These are phyloP conservation scores for Plebejus anna DNA, from an alignment of 2,888 invertebrate genomes.

Conservation along the genomic window DNA sequence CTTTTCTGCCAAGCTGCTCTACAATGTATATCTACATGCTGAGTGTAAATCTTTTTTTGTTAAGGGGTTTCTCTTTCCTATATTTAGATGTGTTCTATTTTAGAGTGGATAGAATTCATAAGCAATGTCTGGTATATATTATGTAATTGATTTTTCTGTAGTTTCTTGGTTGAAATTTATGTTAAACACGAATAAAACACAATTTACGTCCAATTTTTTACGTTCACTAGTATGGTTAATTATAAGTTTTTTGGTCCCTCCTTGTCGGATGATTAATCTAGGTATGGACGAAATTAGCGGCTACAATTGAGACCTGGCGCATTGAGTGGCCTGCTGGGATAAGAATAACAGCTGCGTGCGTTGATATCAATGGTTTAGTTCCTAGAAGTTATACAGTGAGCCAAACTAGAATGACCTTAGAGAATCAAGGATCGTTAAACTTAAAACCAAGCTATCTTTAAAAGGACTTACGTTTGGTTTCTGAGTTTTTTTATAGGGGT, in stretches of 20 bases:
- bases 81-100: too few relatives aligned
- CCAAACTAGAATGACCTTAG: neutral
- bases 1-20: too few relatives aligned
- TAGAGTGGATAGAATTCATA: too few relatives aligned
- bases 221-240: neutral
- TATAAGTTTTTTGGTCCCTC: neutral
- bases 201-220: too few relatives aligned
- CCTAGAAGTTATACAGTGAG: neutral
- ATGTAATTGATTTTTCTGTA: too few relatives aligned
- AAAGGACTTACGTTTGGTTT: neutral
- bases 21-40: too few relatives aligned
- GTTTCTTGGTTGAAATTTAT: too few relatives aligned
- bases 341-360: constrained; percentile 6
- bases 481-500: too few relatives aligned
- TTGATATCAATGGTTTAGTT: constrained; percentile 1
- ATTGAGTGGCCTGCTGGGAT: neutral
- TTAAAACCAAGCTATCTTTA: neutral
- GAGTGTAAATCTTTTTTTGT: too few relatives aligned
- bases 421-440: neutral
- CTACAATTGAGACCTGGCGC: constrained; percentile 8
- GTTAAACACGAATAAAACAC: too few relatives aligned
- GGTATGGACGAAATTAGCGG: neutral
- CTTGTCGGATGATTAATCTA: neutral
- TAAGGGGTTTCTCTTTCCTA: too few relatives aligned
- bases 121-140: too few relatives aligned